These are phyloP conservation scores for Apolygus lucorum DNA, from an alignment of 1,140 invertebrate species.

Conservation along the genomic window DNA sequence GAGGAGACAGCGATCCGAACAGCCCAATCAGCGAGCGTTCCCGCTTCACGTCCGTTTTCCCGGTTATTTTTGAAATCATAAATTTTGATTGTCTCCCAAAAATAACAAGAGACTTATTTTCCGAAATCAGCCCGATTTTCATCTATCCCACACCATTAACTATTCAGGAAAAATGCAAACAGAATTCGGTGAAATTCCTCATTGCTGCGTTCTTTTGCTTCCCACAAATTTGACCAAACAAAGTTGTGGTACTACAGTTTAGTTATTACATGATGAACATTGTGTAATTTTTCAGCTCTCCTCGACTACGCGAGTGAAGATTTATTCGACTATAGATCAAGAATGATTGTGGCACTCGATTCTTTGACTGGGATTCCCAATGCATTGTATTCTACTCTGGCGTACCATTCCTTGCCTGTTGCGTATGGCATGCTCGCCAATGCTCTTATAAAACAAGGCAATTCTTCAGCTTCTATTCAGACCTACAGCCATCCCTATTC, in stretches of 20 bases:
- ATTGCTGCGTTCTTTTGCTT: no score
- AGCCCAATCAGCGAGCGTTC: no score
- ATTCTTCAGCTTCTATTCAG: not conserved
- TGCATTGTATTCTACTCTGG: conserved; percentile 34
- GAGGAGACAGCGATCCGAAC: no score
- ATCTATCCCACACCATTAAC: no score
- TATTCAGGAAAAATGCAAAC: no score
- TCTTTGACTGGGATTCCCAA: conserved; percentile 16
- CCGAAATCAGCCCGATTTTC: no score
- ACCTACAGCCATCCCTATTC: not conserved
- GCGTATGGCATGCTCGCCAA: conserved; percentile 42
- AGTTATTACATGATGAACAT: not conserved
- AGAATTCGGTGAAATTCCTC: no score
- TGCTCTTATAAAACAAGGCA: conserved; percentile 28
- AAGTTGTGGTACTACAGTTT: not conserved
- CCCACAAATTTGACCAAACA: no score
- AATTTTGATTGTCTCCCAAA: no score
- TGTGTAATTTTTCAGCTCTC: not conserved
- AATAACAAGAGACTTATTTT: no score
- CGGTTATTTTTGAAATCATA: no score
- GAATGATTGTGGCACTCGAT: conserved; percentile 29
- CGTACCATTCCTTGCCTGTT: conserved; percentile 44
- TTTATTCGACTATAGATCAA: conserved; percentile 27
- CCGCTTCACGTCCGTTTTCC: no score
- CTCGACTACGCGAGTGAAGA: conserved; percentile 23